Evolutionary conservation across 2,797 vertebrate species (phyloP).

Genomic region (Mareca strepera): DNA sequence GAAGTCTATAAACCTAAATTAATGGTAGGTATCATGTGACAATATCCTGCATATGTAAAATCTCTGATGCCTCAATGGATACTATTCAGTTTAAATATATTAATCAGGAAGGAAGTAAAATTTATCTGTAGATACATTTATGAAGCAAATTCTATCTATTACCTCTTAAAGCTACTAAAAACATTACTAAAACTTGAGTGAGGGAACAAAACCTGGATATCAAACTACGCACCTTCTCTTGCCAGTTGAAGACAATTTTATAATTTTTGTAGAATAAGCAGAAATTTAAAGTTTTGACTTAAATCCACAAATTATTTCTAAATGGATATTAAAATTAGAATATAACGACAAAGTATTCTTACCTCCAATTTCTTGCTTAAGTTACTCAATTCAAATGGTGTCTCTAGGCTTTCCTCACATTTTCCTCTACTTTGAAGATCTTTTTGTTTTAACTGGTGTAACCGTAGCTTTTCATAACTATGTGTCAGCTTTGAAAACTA

Average conservation of each 20-base stretch:
- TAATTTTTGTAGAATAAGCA: neutral
- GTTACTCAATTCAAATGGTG: constrained; percentile 46
- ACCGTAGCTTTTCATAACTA: constrained; percentile 79
- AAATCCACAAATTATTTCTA: neutral
- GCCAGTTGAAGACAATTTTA: neutral
- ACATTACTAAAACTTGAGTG: neutral
- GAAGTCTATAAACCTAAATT: neutral
- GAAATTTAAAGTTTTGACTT: neutral
- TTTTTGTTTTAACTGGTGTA: constrained; percentile 69
- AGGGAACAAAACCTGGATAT: neutral
- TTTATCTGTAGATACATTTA: neutral
- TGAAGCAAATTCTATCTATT: neutral
- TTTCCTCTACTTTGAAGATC: constrained; percentile 17
- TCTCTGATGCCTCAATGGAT: neutral
- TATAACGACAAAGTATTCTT: constrained; percentile 13
- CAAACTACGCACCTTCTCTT: neutral
- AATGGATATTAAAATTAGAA: neutral
- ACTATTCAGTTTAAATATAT: neutral
- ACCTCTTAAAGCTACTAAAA: neutral
- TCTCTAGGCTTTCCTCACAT: constrained; percentile 32
- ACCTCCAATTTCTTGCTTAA: constrained; percentile 78
- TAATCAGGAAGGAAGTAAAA: neutral
- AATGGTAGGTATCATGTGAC: neutral
- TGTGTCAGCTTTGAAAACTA: constrained; percentile 79
- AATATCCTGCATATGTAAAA: neutral